A percentile compares a stretch with the other conserved stretches of the same genome.
phyloP scores from a whole-genome alignment of 2,113 vertebrate species.

The Psilopsiagon aymara region DNA sequence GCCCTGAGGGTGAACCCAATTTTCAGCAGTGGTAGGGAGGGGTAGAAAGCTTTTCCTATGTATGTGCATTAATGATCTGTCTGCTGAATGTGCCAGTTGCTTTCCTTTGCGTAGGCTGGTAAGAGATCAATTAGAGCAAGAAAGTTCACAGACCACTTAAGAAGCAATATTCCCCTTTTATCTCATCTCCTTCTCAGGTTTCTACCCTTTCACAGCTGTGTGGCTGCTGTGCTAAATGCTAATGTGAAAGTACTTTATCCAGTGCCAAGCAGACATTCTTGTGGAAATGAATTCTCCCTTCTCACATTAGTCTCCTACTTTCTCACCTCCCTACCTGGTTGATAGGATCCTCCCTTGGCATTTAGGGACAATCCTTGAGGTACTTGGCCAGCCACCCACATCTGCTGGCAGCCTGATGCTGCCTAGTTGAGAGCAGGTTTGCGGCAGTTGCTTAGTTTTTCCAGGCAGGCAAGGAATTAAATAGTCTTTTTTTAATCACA shows the following conservation, averaged over 20 bases:
- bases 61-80: not conserved
- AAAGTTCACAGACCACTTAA: constrained; percentile 69
- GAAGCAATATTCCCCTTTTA: constrained; percentile 67
- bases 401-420: not conserved
- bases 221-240: constrained; percentile 58
- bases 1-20: not conserved
- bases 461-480: not conserved
- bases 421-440: not conserved
- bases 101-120: constrained; percentile 58
- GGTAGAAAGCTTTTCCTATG: not conserved
- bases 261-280: constrained; percentile 51
- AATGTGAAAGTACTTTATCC: constrained; percentile 54
- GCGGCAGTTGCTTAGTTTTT: not conserved
- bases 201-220: constrained; percentile 48
- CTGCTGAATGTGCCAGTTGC: constrained; percentile 33
- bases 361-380: constrained; percentile 11
- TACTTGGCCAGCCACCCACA: not conserved
- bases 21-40: not conserved
- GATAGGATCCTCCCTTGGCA: constrained; percentile 2
- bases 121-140: constrained; percentile 67
- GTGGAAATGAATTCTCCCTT: constrained; percentile 46
- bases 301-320: not conserved
- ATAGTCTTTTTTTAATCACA: not conserved
- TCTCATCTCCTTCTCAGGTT: constrained; percentile 56
- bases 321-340: not conserved